Evolutionary conservation across 1,140 invertebrate genomes (phyloP).

Genomic region (Drosophila carrolli): DNA sequence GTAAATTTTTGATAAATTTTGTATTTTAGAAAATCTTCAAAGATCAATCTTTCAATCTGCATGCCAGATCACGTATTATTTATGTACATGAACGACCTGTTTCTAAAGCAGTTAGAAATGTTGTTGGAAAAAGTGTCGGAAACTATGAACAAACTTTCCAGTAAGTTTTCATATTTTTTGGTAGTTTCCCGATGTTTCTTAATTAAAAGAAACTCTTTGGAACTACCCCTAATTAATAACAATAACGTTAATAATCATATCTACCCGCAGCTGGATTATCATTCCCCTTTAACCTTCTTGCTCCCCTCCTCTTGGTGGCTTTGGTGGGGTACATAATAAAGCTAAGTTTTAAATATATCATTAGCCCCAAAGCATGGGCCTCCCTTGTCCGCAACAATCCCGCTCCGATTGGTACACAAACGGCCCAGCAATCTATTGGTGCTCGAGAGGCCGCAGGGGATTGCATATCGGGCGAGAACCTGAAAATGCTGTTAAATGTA

Average conservation of each 20-base stretch:
- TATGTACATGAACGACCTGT: slow-evolving; percentile 64
- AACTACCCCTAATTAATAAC: background rate
- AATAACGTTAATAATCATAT: background rate
- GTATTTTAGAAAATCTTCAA: slow-evolving; percentile 59
- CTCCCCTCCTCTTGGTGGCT: slow-evolving; percentile 42
- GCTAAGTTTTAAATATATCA: slow-evolving; percentile 69
- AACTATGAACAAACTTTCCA: slow-evolving; percentile 33
- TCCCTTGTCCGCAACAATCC: slow-evolving; percentile 18
- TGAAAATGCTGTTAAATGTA: slow-evolving; percentile 71
- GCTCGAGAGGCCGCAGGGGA: slow-evolving; percentile 25
- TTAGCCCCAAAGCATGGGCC: slow-evolving; percentile 68
- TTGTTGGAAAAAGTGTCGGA: slow-evolving; percentile 55
- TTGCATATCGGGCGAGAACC: slow-evolving; percentile 74
- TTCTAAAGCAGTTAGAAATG: slow-evolving; percentile 63
- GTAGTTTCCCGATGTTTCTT: background rate
- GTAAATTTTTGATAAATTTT: background rate
- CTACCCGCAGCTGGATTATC: slow-evolving; percentile 34
- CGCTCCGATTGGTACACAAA: background rate
- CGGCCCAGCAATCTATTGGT: background rate
- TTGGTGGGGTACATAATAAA: slow-evolving; percentile 66
- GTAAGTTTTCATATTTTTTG: slow-evolving; percentile 27
- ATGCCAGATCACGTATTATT: slow-evolving; percentile 72
- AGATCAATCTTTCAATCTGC: slow-evolving; percentile 54
- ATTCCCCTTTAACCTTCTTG: slow-evolving; percentile 62
- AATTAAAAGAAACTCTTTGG: too few relatives aligned